Conservation (phyloP, 2,888 invertebrate genomes). For the Heliconius ismenius region DNA sequence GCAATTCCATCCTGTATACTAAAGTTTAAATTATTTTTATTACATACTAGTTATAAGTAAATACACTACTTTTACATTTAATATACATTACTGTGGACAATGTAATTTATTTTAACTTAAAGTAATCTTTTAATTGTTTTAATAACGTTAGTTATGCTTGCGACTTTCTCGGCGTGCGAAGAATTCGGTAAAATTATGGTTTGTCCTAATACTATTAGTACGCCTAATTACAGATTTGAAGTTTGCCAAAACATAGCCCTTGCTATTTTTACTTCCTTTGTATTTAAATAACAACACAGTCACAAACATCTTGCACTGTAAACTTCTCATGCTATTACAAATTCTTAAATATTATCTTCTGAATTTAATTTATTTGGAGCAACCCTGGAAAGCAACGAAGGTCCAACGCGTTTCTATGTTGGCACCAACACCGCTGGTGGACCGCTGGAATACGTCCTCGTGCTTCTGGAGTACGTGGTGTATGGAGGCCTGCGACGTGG, state of each 20-base stretch:
- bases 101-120: neutral
- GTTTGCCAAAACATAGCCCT: too few relatives aligned
- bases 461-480: constrained; percentile 90
- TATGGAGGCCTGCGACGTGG: constrained; percentile 87
- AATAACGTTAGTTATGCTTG: too few relatives aligned
- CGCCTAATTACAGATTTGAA: too few relatives aligned
- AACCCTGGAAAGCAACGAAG: constrained; percentile 85
- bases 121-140: too few relatives aligned
- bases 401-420: constrained; percentile 93
- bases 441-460: constrained; percentile 89
- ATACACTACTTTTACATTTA: neutral
- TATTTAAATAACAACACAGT: neutral
- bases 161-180: too few relatives aligned
- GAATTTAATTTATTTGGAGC: neutral
- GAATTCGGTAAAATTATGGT: too few relatives aligned
- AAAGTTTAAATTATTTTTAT: neutral
- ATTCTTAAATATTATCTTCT: neutral
- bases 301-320: neutral
- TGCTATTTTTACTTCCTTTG: too few relatives aligned
- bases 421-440: constrained; percentile 90
- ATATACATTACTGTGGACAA: neutral
- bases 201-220: too few relatives aligned
- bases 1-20: too few relatives aligned
- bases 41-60: neutral
- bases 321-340: neutral